These are phyloP conservation scores for Sorex fumeus DNA, from an alignment of 2,113 vertebrate species.

Conservation along the genomic window DNA sequence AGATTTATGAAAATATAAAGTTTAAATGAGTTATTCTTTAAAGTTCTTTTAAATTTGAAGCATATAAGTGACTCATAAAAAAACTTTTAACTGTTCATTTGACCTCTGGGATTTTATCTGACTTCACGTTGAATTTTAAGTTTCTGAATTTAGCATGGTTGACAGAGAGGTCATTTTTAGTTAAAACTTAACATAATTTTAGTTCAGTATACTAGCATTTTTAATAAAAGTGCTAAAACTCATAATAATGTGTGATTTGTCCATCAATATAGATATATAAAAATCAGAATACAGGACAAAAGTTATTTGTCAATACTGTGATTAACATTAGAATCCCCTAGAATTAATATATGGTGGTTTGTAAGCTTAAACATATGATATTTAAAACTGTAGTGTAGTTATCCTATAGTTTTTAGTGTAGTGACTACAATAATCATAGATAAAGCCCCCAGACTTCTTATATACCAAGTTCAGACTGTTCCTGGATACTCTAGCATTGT, in stretches of 20 bases:
- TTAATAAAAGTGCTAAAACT: background rate
- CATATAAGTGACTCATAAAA: constrained; percentile 62
- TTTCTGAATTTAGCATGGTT: constrained; percentile 59
- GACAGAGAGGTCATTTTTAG: constrained; percentile 52
- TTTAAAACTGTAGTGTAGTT: background rate
- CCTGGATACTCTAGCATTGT: background rate
- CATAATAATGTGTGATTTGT: background rate
- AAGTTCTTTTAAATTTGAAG: constrained; percentile 72
- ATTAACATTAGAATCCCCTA: background rate
- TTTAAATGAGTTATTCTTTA: constrained; percentile 75
- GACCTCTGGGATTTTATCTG: constrained; percentile 73
- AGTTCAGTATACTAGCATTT: constrained; percentile 45
- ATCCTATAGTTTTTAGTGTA: background rate
- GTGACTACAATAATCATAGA: too few species aligned
- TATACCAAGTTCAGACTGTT: background rate
- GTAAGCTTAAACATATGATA: constrained; percentile 7
- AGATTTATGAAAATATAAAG: constrained; percentile 71
- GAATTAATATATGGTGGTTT: constrained; percentile 33
- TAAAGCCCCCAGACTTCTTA: background rate
- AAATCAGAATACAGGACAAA: background rate
- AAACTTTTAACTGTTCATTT: constrained; percentile 72
- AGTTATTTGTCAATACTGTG: background rate
- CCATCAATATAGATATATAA: background rate
- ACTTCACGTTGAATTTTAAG: constrained; percentile 59
- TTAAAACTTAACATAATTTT: constrained; percentile 16